Conservation (phyloP, 1,140 invertebrate genomes). For the Euwallacea similis region DNA sequence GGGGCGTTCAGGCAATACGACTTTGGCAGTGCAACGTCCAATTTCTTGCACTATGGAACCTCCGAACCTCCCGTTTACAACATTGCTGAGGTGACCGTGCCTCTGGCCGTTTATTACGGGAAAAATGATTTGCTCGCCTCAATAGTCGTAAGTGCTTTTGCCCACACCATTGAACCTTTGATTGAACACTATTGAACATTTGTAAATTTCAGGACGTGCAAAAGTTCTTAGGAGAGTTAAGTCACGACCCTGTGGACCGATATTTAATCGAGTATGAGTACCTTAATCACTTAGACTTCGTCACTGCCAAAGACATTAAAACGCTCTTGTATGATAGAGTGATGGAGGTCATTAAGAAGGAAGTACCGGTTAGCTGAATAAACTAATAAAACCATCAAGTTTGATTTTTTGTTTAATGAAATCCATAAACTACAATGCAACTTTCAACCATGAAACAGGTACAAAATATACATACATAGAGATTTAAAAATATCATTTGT, state of each 20-base stretch:
- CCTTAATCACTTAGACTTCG: constrained; percentile 41
- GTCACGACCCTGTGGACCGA: constrained; percentile 18
- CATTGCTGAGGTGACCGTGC: constrained; percentile 11
- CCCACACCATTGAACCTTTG: not conserved
- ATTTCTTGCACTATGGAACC: constrained; percentile 24
- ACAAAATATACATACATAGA: constrained; percentile 16
- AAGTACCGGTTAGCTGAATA: not conserved
- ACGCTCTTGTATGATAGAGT: constrained; percentile 32
- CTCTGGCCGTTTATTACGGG: constrained; percentile 30
- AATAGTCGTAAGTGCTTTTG: constrained; percentile 23
- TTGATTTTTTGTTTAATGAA: no score
- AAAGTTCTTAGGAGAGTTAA: constrained; percentile 23
- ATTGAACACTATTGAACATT: not conserved
- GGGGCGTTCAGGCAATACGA: constrained; percentile 40
- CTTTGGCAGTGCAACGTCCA: constrained; percentile 29
- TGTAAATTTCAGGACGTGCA: constrained; percentile 41
- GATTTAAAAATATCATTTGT: constrained; percentile 6
- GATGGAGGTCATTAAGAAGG: constrained; percentile 13
- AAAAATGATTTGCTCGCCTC: constrained; percentile 32
- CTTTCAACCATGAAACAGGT: constrained; percentile 4
- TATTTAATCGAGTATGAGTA: constrained; percentile 29
- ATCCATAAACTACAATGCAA: no score
- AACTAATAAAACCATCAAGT: not conserved
- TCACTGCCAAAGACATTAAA: constrained; percentile 33
- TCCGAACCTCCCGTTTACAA: constrained; percentile 32